Base-by-base conservation (phyloP, 2,888 invertebrate species). In the Brenthis hecate region DNA sequence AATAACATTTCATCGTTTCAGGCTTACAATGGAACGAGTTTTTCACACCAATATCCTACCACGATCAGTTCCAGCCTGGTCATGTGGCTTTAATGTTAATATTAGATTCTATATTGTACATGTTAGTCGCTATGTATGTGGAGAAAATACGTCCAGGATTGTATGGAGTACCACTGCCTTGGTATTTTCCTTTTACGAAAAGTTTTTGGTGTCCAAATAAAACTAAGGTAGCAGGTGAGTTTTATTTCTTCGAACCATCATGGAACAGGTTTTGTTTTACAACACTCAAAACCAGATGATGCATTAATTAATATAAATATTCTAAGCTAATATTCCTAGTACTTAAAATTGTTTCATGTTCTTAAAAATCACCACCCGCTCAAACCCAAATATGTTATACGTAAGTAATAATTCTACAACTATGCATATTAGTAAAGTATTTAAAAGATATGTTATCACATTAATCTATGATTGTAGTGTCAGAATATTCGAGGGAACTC, bases 81-180 rank as follows among this genome's bases (percentile, higher is more conserved):
- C 93, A 95, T 74, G 93, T 96, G 48, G 93, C 96, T 57, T 78
- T 96, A 0, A 95, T 97, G 93, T 87, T 98, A 78, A 81, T 97
- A 62, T 75, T 97, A 0, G 97, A 97, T 78, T 86, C 94, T 0
- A 74, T 96, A 43, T 72, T 98, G 0, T 97, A 98, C 82, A 93
- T 97, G 81, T 67, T 95, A 6, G 88, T 98, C 32, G 96, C 98
- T 0, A 93, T 98, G 85, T 99, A 98, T 80, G 92, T 98, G 43
- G 98, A 98, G 86, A 96, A 96, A 73, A 94, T 98, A 61, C 94
- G 95, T 71, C 98, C 98, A 0, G 98, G 98, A 3, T 94, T 96
- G 68, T 98, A 95, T 82, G 98, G 98, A 2, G 96, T 98, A 0
- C 96, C 97, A 0, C 93, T 95, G 70, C 96, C 95, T 8, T 98